These are phyloP conservation scores for Pyrochroa serraticornis DNA, from an alignment of 2,888 invertebrate genomes.

Conservation along the genomic window DNA sequence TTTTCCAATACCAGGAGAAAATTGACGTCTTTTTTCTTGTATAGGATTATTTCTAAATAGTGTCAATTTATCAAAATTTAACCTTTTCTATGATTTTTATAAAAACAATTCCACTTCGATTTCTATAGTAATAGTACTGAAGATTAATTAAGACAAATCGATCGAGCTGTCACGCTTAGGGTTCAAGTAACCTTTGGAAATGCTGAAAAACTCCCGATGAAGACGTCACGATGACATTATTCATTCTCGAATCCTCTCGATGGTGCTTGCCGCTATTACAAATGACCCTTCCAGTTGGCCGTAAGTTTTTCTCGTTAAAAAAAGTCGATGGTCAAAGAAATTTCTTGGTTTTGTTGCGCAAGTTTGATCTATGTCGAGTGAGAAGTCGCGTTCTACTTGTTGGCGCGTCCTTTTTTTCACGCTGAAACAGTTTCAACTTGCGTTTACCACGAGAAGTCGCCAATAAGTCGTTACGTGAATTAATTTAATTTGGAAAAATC, in stretches of 20 bases:
- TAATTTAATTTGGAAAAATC: not conserved
- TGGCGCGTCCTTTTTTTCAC: slow-evolving; percentile 32
- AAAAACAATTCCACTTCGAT: too few species aligned
- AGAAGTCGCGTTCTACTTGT: slow-evolving; percentile 34
- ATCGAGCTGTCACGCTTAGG: too few species aligned
- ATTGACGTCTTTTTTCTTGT: too few species aligned
- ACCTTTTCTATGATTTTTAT: too few species aligned
- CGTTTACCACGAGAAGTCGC: not conserved
- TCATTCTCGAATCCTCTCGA: slow-evolving; percentile 25
- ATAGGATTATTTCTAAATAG: too few species aligned
- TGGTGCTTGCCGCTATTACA: slow-evolving; percentile 18
- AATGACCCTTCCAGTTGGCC: not conserved
- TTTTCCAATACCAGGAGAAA: not conserved
- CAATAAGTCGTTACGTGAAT: not conserved
- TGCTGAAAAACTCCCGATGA: slow-evolving; percentile 4
- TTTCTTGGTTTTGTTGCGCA: not conserved
- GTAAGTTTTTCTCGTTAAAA: not conserved
- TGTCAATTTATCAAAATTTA: too few species aligned
- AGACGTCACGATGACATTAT: slow-evolving; percentile 33
- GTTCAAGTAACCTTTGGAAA: too few species aligned
- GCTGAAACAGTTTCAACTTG: slow-evolving; percentile 21
- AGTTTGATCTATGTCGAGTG: slow-evolving; percentile 7
- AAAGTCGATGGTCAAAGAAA: slow-evolving; percentile 22
- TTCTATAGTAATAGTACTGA: too few species aligned
- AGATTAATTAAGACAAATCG: too few species aligned